Evolutionary conservation across 64 coral and sea anemone species (phyloP), one percentile per base, ranked within the genome.

Genomic region (Dendronephthya gigantea): DNA sequence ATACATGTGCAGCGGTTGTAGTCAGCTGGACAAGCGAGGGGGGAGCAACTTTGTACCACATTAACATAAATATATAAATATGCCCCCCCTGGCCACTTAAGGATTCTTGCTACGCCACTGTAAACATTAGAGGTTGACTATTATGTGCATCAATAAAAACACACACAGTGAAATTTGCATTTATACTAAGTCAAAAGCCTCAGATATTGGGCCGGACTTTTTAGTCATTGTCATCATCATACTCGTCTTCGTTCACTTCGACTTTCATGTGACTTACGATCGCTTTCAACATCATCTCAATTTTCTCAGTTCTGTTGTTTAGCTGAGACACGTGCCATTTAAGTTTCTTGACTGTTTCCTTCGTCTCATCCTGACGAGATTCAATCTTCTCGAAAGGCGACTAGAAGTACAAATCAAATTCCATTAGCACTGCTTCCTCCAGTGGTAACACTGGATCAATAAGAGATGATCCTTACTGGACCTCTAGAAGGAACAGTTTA

Each of bases 201-300:
- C 11, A 4, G 4, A 4, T 45, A 45, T 45, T 4, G 11, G 11
- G 41, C 41, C 11, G 41, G 11, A 15, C 6, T n/a, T 6, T 58
- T 58, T 2, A 22, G 51, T 22, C 14, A 58, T 58, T 58, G 15
- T 58, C 51, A 17, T 58, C 51, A 75, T 75, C 69, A 2, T 23
- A 75, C 30, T 75, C 86, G 39, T 88, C 90, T 62, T 87, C 90
- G 31, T 91, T 82, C 16, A 91, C 76, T 22, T 51, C 84, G 35
- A 88, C 51, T n/a, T 92, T 88, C 75, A 92, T 84, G 35, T 92
- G 85, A 40, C 82, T 41, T 2, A 90, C 91, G 25, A 92, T 83
- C 40, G 87, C 91, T 2, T 30, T 37, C 15, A 92, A 33, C 87
- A 92, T 92, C 1, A 82, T 89, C 31, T 92, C 83, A 50, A 92